Conservation (phyloP, 2,113 vertebrate species). For the Ibidorhyncha struthersii region DNA sequence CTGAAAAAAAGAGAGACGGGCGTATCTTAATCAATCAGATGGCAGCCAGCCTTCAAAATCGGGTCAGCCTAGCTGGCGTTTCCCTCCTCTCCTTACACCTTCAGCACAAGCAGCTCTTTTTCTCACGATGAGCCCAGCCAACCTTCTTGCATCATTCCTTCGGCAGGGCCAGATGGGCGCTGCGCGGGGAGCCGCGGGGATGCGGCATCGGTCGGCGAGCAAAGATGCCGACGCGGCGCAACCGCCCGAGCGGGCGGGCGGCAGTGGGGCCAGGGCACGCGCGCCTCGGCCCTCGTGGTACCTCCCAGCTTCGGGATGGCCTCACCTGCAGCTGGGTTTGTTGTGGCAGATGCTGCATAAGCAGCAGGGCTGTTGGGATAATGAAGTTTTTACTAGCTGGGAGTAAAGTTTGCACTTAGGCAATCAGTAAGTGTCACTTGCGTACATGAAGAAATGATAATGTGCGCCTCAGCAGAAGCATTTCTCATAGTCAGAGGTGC, state of each 20-base stretch:
- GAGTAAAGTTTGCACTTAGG: neutral
- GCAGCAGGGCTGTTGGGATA: neutral
- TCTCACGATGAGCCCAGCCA: neutral
- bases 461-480: neutral
- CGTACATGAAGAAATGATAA: neutral
- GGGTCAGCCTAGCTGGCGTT: neutral
- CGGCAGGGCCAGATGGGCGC: neutral
- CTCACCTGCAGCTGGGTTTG: neutral
- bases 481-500: neutral
- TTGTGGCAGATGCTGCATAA: neutral
- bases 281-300: rapidly evolving
- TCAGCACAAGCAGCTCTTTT: neutral
- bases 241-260: rapidly evolving
- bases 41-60: conserved; percentile 1
- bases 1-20: neutral
- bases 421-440: neutral
- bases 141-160: neutral
- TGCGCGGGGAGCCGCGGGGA: neutral
- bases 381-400: neutral
- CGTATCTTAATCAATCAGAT: neutral
- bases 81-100: neutral
- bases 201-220: neutral
- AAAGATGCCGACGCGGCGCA: neutral
- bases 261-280: rapidly evolving
- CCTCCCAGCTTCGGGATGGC: neutral